Evolutionary conservation across 2,888 invertebrate species (phyloP).

Genomic region (Atrina japonica): DNA sequence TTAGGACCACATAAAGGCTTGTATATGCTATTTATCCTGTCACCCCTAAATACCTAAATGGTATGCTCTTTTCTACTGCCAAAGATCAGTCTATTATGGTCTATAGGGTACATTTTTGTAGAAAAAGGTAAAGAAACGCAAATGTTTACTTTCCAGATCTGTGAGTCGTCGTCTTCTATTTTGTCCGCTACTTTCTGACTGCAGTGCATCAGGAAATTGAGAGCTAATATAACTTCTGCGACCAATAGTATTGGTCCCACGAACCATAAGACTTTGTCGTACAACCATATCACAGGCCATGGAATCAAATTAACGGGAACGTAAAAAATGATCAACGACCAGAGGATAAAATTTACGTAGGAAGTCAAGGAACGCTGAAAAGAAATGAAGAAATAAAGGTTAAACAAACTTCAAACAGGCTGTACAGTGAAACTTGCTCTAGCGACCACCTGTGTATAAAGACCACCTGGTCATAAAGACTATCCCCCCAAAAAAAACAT

Average conservation of each 20-base stretch:
- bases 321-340: slow-evolving; percentile 55
- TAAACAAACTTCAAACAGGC: too few species aligned
- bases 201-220: slow-evolving; percentile 70
- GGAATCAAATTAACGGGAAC: slow-evolving; percentile 70
- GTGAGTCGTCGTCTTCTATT: slow-evolving; percentile 62
- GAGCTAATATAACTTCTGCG: slow-evolving; percentile 65
- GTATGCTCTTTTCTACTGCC: too few species aligned
- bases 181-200: slow-evolving; percentile 64
- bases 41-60: too few species aligned
- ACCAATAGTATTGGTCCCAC: slow-evolving; percentile 67
- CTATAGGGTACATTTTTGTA: too few species aligned
- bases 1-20: too few species aligned
- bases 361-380: slow-evolving; percentile 64
- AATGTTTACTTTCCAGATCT: slow-evolving; percentile 60
- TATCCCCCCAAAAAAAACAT: too few species aligned
- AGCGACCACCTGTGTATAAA: too few species aligned
- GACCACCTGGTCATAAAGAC: too few species aligned
- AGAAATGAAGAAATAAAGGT: slow-evolving; percentile 15
- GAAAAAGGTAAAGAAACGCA: too few species aligned
- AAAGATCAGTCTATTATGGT: too few species aligned
- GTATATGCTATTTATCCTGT: too few species aligned
- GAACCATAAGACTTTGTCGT: slow-evolving; percentile 65
- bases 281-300: slow-evolving; percentile 68
- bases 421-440: too few species aligned
- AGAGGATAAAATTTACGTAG: slow-evolving; percentile 58